Evolutionary conservation across 2,888 invertebrate genomes (phyloP).

Genomic region (Apamea crenata): DNA sequence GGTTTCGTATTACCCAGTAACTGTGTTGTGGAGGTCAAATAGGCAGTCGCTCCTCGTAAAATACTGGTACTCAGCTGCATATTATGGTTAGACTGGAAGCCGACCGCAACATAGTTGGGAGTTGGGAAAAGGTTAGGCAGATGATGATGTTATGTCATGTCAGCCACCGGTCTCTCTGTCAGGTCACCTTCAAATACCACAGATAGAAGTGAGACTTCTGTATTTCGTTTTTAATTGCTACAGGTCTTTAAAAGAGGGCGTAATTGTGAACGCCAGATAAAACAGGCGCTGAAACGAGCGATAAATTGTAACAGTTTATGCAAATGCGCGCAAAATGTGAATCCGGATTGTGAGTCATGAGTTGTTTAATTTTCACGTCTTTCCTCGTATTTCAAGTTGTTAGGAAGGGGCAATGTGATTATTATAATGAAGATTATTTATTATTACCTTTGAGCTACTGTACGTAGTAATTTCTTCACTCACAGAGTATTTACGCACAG

Average conservation of each 20-base stretch:
- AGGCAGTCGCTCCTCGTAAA: no score
- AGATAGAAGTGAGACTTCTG: conserved; percentile 5
- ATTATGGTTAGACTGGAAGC: no score
- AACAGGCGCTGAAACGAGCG: conserved; percentile 3
- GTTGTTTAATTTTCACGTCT: background rate
- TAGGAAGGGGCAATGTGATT: background rate
- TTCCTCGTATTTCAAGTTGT: background rate
- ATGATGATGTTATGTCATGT: no score
- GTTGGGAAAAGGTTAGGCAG: no score
- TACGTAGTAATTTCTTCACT: background rate
- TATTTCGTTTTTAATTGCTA: background rate
- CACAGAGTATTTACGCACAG: no score
- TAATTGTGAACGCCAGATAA: conserved; percentile 21
- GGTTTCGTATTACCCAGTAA: no score
- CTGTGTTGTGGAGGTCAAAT: no score
- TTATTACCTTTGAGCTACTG: background rate
- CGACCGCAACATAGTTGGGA: no score
- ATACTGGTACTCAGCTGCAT: no score
- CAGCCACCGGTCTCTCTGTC: no score
- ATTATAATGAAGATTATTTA: background rate
- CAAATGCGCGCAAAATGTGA: conserved; percentile 28
- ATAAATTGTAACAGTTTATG: conserved; percentile 40
- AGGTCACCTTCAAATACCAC: no score
- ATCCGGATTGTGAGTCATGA: background rate
- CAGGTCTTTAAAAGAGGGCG: conserved; percentile 11